Base-by-base conservation (phyloP, 2,113 vertebrate species). In the Greenwoodochromis staneri region DNA sequence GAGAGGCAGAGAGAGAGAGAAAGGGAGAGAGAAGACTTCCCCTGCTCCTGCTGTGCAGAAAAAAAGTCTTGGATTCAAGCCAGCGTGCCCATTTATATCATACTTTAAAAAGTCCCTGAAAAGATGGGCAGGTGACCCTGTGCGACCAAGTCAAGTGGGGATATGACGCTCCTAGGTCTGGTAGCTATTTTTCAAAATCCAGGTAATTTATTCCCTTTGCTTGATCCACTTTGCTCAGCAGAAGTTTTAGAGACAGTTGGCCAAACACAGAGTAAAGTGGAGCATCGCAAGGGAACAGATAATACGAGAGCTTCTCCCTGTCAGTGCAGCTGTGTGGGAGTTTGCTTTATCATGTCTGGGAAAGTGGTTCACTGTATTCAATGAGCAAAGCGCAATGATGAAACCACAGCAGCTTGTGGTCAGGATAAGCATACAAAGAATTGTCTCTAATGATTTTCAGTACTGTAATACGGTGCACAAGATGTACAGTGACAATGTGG, bases 251-350 rank as follows among this genome's bases (percentile, higher is more conserved):
- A 82, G 83, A 89, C 66, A 87, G 82, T 84, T 59, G 82, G 81
- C 81, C 83, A 84, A 88, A 86, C 84, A 84, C 76, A 71, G 87
- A 93, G 89, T 87, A 92, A 87, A 91, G 21, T 6, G 1, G 27
- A 86, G 83, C 81, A 57, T 87, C 42, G 10, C 85, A 2, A 88
- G 89, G 88, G 86, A 90, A 34, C 57, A 11, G 19, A 85, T 89
- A 88, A 93, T 80, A 54, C 84, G 9, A 27, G 85, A 91, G 87
- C 54, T 82, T 71, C 78, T 87, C 53, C 89, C 81, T 82, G 85
- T 92, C 89, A 76, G 82, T 83, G 88, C 21, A 49, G 85, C 83
- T 85, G 89, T 29, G 89, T 90, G 90, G 92, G 91, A 88, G 93
- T 89, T 85, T 83, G 76, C 82, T 90, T 92, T 82, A 92, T 87